A percentile compares a stretch with the other conserved stretches of the same genome.
phyloP scores from a whole-genome alignment of 2,113 vertebrate genomes.

The Sarotherodon lohbergeri region DNA sequence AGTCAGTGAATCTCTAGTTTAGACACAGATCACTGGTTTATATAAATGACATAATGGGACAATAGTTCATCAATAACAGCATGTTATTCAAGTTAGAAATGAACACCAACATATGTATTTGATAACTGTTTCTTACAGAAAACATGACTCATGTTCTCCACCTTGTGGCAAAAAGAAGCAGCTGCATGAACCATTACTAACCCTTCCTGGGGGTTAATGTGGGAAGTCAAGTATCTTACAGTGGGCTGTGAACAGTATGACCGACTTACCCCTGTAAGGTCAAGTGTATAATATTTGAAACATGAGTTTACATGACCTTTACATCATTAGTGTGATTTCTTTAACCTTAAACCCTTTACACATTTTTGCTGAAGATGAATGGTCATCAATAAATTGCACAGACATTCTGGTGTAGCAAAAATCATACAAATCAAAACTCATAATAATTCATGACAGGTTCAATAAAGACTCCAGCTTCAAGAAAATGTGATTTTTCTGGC shows the following conservation, averaged over 20 bases:
- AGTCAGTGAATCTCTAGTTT: neutral
- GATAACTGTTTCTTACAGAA: neutral
- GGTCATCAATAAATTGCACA: neutral
- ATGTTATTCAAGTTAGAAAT: neutral
- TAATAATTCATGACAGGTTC: neutral
- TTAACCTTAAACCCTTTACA: neutral
- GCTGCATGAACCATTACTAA: neutral
- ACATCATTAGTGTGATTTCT: neutral
- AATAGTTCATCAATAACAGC: neutral
- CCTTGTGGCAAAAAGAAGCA: slow-evolving; percentile 24
- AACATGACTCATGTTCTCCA: neutral
- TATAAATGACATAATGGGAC: neutral
- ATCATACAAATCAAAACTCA: neutral
- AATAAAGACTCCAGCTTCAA: neutral
- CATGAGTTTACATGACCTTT: neutral
- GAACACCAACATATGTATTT: neutral
- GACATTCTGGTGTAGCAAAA: neutral
- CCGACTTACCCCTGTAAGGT: neutral
- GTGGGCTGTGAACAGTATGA: neutral
- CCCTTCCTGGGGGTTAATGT: neutral
- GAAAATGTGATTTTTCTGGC: neutral
- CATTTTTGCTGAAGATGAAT: neutral
- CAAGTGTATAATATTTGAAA: neutral
- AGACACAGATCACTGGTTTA: neutral
- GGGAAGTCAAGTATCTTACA: neutral